A percentile compares a stretch with the other conserved stretches of the same genome.
phyloP scores from a whole-genome alignment of 2,113 vertebrate genomes.

The human (Homo sapiens) region GRCh38 chr4:83748501-83749000 shows the following conservation, averaged over 20 bases:
- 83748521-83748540: background rate
- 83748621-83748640: background rate
- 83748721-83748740: background rate
- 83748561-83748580: background rate
- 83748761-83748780: background rate
- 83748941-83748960: background rate
- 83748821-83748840: background rate
- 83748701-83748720: conserved; percentile 2
- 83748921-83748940: background rate
- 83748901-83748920: background rate
- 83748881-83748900: background rate
- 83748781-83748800: background rate
- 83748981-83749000: background rate
- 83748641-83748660: background rate
- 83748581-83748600: conserved; percentile 15
- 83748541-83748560: background rate
- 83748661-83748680: background rate
- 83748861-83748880: background rate
- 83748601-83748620: background rate
- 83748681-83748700: background rate
- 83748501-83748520: background rate
- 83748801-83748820: background rate
- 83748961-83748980: background rate
- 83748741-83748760: background rate
- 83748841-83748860: background rate